Evolutionary conservation across 2,797 vertebrate genomes (phyloP).

Genomic region (Mallotus villosus): DNA sequence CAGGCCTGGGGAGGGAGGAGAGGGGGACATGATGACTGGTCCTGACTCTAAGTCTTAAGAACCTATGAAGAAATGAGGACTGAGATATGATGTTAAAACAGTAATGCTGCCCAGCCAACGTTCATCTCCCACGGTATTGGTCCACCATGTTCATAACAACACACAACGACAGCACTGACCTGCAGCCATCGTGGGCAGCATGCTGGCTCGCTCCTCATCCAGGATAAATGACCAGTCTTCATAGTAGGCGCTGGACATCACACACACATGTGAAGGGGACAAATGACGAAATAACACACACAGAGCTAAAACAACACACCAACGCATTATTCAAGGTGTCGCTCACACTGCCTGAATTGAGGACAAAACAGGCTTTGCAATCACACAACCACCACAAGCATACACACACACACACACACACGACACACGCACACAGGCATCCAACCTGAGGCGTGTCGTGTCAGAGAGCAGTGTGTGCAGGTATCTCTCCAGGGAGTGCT

Average conservation of each 20-base stretch:
- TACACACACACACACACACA: neutral
- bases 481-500: constrained; percentile 95
- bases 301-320: neutral
- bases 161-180: constrained; percentile 70
- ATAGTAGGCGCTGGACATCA: constrained; percentile 85
- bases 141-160: neutral
- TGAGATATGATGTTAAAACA: too few species aligned
- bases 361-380: neutral
- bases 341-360: neutral
- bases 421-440: constrained; percentile 6
- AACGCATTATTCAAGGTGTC: neutral
- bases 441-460: constrained; percentile 82
- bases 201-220: constrained; percentile 94
- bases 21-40: neutral
- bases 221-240: constrained; percentile 97
- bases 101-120: too few species aligned
- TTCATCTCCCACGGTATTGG: too few species aligned
- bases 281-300: neutral
- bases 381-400: neutral
- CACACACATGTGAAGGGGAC: neutral
- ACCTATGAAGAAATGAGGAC: too few species aligned
- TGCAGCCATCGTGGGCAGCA: constrained; percentile 98
- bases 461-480: constrained; percentile 91
- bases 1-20: constrained; percentile 75
- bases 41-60: too few species aligned